Evolutionary conservation across 2,113 vertebrate species (phyloP).

Genomic region (Parus major): DNA sequence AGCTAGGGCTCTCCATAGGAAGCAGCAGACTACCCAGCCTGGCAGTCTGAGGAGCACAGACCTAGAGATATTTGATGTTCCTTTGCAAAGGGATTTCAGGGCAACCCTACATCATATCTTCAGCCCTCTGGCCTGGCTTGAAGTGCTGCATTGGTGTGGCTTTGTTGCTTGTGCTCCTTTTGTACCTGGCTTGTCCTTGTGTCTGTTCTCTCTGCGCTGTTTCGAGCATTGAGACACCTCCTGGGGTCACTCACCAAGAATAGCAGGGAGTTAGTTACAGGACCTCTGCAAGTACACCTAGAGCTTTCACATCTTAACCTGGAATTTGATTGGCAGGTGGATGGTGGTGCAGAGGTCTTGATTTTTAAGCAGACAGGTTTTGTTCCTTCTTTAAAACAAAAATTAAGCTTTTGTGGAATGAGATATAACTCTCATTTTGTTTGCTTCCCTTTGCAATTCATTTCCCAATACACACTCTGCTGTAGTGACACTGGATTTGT

Average conservation of each 20-base stretch:
- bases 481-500: background rate
- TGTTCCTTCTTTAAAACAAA: background rate
- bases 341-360: background rate
- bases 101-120: fast-evolving
- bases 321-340: background rate
- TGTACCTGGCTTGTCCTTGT: background rate
- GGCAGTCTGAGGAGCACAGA: background rate
- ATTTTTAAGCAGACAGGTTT: background rate
- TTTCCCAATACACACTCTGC: background rate
- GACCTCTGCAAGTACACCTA: background rate
- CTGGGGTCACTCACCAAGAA: background rate
- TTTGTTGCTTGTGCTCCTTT: background rate
- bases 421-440: background rate
- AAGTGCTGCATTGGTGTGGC: background rate
- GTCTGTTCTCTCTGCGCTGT: background rate
- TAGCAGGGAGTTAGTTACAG: background rate
- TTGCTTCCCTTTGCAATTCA: background rate
- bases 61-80: background rate
- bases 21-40: background rate
- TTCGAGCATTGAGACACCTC: background rate
- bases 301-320: background rate
- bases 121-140: background rate
- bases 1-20: fast-evolving
- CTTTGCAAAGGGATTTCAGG: background rate
- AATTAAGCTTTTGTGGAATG: background rate